Percentiles rank a stretch among this genome's conserved stretches.
Evolutionary conservation across 30 jellyfish, hydroid and myxozoan genomes (phyloP).

Genomic region (Cassiopea andromeda): DNA sequence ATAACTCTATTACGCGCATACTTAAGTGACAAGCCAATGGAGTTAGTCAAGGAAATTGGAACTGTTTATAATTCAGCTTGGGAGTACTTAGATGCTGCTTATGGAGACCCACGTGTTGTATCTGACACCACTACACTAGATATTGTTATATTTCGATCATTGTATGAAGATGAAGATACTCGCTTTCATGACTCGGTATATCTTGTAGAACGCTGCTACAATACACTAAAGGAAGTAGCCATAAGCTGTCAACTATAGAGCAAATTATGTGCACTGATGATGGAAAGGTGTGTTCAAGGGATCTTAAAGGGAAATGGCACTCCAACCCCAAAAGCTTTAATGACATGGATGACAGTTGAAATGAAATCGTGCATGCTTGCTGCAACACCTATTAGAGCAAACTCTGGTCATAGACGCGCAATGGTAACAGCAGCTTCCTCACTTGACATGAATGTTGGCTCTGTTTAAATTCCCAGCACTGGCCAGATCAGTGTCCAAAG

Average conservation of each 20-base stretch:
- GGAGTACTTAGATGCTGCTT: constrained; percentile 70
- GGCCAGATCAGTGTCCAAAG: constrained; percentile 67
- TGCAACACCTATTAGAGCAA: constrained; percentile 74
- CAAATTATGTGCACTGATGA: constrained; percentile 75
- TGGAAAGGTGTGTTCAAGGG: constrained; percentile 60
- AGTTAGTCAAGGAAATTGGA: constrained; percentile 61
- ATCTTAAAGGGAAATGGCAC: constrained; percentile 45
- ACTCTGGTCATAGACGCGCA: constrained; percentile 57
- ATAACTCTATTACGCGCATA: constrained; percentile 52
- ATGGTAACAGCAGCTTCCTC: constrained; percentile 59
- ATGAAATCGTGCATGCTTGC: constrained; percentile 76
- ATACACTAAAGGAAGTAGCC: constrained; percentile 53
- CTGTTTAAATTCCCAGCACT: constrained; percentile 59
- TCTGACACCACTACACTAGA: constrained; percentile 75
- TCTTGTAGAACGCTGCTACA: constrained; percentile 70
- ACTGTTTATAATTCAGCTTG: constrained; percentile 72
- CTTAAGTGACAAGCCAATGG: constrained; percentile 67
- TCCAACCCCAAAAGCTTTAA: constrained; percentile 58
- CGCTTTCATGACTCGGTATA: constrained; percentile 71
- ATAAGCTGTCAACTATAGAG: constrained; percentile 72
- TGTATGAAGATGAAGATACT: constrained; percentile 77
- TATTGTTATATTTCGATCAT: constrained; percentile 58
- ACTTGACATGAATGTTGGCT: constrained; percentile 62
- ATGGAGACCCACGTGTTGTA: constrained; percentile 74
- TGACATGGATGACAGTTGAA: constrained; percentile 74